phyloP scores from a whole-genome alignment of 1,140 invertebrate species.

The Lamellibrachia luymesi region DNA sequence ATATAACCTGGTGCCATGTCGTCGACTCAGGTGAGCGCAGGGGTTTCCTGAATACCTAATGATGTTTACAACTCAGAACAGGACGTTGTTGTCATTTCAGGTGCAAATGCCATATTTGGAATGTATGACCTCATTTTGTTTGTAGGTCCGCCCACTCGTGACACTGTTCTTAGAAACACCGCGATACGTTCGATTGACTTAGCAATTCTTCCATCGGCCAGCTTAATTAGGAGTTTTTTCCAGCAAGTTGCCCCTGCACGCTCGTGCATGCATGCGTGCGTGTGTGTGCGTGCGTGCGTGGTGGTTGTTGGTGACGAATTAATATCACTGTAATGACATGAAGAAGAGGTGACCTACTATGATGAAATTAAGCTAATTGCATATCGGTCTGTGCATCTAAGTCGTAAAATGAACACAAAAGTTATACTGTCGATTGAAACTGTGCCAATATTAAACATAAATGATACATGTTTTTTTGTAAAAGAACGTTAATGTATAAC shows the following conservation, averaged over 20 bases:
- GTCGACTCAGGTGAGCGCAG: not conserved
- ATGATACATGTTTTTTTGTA: too few species aligned
- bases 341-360: not conserved
- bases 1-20: not conserved
- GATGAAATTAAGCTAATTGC: too few species aligned
- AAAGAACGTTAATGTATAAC: too few species aligned
- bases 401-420: too few species aligned
- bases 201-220: too few species aligned
- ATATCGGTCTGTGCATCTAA: too few species aligned
- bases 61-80: not conserved
- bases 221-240: not conserved
- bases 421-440: too few species aligned
- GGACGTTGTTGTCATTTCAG: not conserved
- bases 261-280: not conserved
- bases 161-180: not conserved
- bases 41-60: not conserved
- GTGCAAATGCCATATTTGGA: not conserved
- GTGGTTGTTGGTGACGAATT: not conserved
- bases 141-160: not conserved
- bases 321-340: not conserved
- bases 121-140: not conserved
- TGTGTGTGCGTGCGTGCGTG: too few species aligned
- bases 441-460: too few species aligned
- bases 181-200: too few species aligned
- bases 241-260: not conserved